A percentile compares a stretch with the other conserved stretches of the same genome.
Conservation (phyloP, 2,113 vertebrate genomes). For the Hassar affinis region DNA sequence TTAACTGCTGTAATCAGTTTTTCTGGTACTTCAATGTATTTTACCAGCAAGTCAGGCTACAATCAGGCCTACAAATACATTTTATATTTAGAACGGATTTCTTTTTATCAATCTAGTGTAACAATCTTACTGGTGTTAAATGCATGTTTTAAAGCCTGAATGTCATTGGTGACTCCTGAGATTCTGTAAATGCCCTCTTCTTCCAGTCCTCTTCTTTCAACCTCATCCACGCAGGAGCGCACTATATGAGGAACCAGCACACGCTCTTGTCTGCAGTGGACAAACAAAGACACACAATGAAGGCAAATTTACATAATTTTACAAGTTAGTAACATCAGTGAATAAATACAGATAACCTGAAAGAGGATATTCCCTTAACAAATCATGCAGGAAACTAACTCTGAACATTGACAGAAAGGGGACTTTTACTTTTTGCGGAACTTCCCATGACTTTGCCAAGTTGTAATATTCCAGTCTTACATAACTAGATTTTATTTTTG, state of each 20-base stretch:
- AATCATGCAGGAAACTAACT: not conserved
- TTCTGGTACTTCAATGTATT: too few species aligned
- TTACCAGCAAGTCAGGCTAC: not conserved
- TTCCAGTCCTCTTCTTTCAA: constrained; percentile 70
- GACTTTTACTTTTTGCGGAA: constrained; percentile 33
- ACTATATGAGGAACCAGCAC: constrained; percentile 72
- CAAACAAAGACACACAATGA: not conserved
- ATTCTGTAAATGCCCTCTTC: constrained; percentile 76
- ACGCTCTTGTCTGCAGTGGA: constrained; percentile 65
- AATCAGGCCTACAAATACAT: not conserved
- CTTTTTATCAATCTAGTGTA: not conserved
- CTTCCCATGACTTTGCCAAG: not conserved
- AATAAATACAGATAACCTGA: not conserved
- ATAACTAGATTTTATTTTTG: constrained; percentile 17
- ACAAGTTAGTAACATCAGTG: not conserved
- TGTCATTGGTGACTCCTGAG: constrained; percentile 65
- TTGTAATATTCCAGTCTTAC: constrained; percentile 36
- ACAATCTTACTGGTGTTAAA: constrained; percentile 69
- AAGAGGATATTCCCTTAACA: not conserved
- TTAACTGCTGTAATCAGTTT: too few species aligned
- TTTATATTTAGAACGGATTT: not conserved
- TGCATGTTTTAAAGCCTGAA: constrained; percentile 62
- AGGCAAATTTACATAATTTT: not conserved
- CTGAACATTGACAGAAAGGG: not conserved
- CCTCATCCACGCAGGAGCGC: constrained; percentile 71